These are phyloP conservation scores for Leucania comma DNA, from an alignment of 2,888 invertebrate species.

Conservation along the genomic window DNA sequence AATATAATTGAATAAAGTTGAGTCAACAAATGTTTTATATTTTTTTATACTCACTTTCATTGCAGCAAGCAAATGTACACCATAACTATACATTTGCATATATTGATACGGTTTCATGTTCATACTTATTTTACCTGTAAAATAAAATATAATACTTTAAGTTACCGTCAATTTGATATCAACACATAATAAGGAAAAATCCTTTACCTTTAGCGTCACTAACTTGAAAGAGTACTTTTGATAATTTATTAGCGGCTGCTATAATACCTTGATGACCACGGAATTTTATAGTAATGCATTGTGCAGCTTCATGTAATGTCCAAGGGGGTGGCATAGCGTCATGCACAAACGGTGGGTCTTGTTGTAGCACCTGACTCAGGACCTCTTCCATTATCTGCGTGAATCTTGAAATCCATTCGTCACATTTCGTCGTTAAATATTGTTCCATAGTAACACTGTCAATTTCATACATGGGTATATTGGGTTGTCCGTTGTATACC, in stretches of 20 bases:
- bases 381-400: constrained; percentile 86
- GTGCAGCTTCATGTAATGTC: constrained; percentile 80
- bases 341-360: constrained; percentile 67
- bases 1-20: not conserved
- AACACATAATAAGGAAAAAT: not conserved
- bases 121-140: constrained; percentile 86
- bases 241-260: constrained; percentile 76
- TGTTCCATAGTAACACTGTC: constrained; percentile 75
- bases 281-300: constrained; percentile 78
- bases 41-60: constrained; percentile 75
- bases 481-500: not conserved
- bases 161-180: not conserved
- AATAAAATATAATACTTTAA: constrained; percentile 64
- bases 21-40: not conserved
- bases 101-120: constrained; percentile 86
- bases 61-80: constrained; percentile 86
- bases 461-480: constrained; percentile 74
- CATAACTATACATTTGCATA: constrained; percentile 89
- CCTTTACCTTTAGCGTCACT: constrained; percentile 76
- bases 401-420: constrained; percentile 84
- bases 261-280: constrained; percentile 65
- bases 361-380: constrained; percentile 76
- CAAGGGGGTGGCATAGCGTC: constrained; percentile 77
- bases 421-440: constrained; percentile 73
- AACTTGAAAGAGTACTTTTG: constrained; percentile 70